Evolutionary conservation across 2,113 vertebrate species (phyloP).

Genomic region (Anser cygnoides): DNA sequence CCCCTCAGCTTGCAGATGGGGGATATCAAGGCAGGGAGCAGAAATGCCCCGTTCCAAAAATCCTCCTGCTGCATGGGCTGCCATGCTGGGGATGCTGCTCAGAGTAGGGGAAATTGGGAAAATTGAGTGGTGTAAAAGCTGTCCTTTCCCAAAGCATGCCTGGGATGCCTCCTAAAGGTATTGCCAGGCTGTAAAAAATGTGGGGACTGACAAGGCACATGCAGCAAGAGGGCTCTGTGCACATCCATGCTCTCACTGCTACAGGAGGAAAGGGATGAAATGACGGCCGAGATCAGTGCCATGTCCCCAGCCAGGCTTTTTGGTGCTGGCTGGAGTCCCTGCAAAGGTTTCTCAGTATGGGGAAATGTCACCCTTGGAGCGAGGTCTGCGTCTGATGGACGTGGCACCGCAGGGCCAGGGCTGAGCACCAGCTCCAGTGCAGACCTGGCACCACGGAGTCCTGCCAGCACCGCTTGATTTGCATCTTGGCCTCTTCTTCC

Average conservation of each 20-base stretch:
- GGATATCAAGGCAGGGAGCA: no score
- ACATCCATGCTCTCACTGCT: neutral
- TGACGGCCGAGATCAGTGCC: neutral
- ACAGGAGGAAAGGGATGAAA: neutral
- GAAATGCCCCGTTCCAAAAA: no score
- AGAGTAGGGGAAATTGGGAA: neutral
- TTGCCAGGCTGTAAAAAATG: neutral
- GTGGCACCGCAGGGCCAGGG: neutral
- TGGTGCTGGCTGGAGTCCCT: neutral
- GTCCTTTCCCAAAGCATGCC: neutral
- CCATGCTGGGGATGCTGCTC: neutral
- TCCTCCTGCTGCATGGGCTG: neutral
- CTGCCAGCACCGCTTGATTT: neutral
- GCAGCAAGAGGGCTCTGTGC: neutral
- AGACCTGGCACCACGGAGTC: neutral
- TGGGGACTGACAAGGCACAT: no score
- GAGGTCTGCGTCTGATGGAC: accelerated
- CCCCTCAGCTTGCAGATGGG: no score
- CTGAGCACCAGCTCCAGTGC: neutral
- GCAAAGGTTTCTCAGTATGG: neutral
- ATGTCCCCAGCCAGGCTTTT: neutral
- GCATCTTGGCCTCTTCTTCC: neutral
- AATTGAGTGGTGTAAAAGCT: neutral
- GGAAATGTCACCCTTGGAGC: accelerated
- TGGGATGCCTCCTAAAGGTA: neutral